phyloP scores from a whole-genome alignment of 2,797 vertebrate genomes.

The Labroides dimidiatus region DNA sequence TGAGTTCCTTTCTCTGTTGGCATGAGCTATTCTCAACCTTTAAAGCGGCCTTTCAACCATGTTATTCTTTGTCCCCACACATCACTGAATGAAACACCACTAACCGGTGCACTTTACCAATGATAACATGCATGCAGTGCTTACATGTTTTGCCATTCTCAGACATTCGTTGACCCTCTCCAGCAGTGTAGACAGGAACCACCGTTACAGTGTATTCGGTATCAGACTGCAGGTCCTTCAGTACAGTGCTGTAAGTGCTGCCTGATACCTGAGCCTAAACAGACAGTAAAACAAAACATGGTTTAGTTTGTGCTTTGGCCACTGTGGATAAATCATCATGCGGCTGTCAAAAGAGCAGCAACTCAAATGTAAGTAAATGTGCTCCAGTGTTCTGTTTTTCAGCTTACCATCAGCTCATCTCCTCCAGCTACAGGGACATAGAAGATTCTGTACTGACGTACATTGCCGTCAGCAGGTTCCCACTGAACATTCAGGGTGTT shows the following conservation, averaged over 20 bases:
- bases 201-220: slow-evolving; percentile 92
- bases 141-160: slow-evolving; percentile 95
- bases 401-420: slow-evolving; percentile 89
- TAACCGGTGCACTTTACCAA: background rate
- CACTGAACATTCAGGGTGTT: slow-evolving; percentile 92
- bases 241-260: slow-evolving; percentile 89
- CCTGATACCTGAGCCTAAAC: slow-evolving; percentile 90
- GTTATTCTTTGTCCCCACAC: background rate
- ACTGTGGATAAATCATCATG: background rate
- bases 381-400: background rate
- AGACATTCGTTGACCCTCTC: slow-evolving; percentile 91
- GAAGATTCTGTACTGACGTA: slow-evolving; percentile 93
- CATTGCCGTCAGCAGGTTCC: slow-evolving; percentile 95
- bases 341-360: too few relatives aligned
- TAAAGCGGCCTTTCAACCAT: slow-evolving; percentile 13
- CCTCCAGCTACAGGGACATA: slow-evolving; percentile 89
- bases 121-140: slow-evolving; percentile 52
- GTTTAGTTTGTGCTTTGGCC: slow-evolving; percentile 4
- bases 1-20: slow-evolving; percentile 4
- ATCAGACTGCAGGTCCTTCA: slow-evolving; percentile 91
- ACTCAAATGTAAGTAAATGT: background rate
- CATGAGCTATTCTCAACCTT: slow-evolving; percentile 11
- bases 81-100: background rate
- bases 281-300: background rate
- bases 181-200: slow-evolving; percentile 89